Conservation (phyloP, 1,140 invertebrate species). For the Eumaeus atala region DNA sequence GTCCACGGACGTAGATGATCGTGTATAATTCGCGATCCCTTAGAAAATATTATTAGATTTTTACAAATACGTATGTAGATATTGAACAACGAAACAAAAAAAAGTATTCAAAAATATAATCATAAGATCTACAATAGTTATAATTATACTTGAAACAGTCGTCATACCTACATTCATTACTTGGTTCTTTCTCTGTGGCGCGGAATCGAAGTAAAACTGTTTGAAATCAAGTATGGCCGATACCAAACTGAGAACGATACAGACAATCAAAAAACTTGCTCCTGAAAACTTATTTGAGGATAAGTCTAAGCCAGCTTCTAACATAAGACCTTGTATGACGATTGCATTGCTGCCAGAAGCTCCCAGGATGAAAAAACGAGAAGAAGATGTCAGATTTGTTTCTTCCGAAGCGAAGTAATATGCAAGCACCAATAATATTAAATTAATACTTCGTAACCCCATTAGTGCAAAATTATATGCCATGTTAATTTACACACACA, state of each 20-base stretch:
- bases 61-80: too few species aligned
- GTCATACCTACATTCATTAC: slow-evolving; percentile 35
- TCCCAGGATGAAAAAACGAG: slow-evolving; percentile 42
- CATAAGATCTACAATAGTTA: slow-evolving; percentile 34
- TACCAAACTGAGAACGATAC: slow-evolving; percentile 31
- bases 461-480: slow-evolving; percentile 38
- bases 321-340: slow-evolving; percentile 36
- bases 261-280: slow-evolving; percentile 28
- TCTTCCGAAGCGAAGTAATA: slow-evolving; percentile 41
- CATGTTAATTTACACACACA: slow-evolving; percentile 21
- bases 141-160: slow-evolving; percentile 28
- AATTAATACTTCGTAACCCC: slow-evolving; percentile 34
- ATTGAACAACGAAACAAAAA: slow-evolving; percentile 1
- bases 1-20: too few species aligned
- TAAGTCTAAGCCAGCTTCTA: slow-evolving; percentile 39
- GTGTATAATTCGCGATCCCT: too few species aligned
- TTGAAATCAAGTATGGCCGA: slow-evolving; percentile 29
- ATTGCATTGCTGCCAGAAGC: slow-evolving; percentile 38
- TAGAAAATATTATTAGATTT: too few species aligned
- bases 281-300: slow-evolving; percentile 33
- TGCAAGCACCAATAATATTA: slow-evolving; percentile 32
- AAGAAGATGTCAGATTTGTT: slow-evolving; percentile 24
- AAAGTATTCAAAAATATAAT: slow-evolving; percentile 20
- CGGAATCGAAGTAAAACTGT: slow-evolving; percentile 27
- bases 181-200: slow-evolving; percentile 13